A percentile compares a stretch with the other conserved stretches of the same genome.
Conservation (phyloP, 2,113 vertebrate genomes). For the Zeus faber region DNA sequence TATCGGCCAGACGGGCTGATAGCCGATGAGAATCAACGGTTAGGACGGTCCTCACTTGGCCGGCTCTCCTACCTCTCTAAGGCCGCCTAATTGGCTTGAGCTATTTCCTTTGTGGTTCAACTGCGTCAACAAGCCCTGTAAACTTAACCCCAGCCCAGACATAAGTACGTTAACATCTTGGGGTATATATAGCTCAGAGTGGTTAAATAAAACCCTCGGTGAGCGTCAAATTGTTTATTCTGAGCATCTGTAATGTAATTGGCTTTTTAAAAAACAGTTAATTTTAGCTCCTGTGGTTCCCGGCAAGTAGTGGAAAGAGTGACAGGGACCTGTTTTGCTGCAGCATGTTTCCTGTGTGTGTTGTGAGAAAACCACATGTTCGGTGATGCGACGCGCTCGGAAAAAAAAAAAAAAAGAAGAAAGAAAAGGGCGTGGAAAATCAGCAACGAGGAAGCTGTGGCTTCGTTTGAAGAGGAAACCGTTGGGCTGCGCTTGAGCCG, state of each 20-base stretch:
- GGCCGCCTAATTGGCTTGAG: slow-evolving; percentile 59
- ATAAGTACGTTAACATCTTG: slow-evolving; percentile 62
- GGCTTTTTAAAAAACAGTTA: slow-evolving; percentile 58
- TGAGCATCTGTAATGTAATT: slow-evolving; percentile 67
- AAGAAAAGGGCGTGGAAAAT: slow-evolving; percentile 73
- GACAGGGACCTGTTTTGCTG: slow-evolving; percentile 76
- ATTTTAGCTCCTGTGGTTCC: slow-evolving; percentile 74
- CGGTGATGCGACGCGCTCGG: slow-evolving; percentile 70
- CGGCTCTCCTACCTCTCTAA: slow-evolving; percentile 15
- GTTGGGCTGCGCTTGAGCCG: slow-evolving; percentile 49
- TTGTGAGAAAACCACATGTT: slow-evolving; percentile 71
- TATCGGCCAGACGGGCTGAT: no score
- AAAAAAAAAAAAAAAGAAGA: slow-evolving; percentile 53
- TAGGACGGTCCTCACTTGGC: no score
- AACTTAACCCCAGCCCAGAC: slow-evolving; percentile 56
- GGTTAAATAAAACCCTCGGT: slow-evolving; percentile 55
- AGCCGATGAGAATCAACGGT: no score
- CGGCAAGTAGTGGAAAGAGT: slow-evolving; percentile 77
- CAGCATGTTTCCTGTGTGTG: slow-evolving; percentile 76
- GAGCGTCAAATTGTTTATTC: slow-evolving; percentile 73
- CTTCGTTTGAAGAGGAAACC: slow-evolving; percentile 59
- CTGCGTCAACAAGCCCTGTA: slow-evolving; percentile 60
- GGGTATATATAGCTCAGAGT: slow-evolving; percentile 61
- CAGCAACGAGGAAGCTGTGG: slow-evolving; percentile 73
- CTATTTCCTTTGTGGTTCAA: slow-evolving; percentile 46